Evolutionary conservation across 1,140 invertebrate species (phyloP).

Genomic region (Tenebrio molitor): DNA sequence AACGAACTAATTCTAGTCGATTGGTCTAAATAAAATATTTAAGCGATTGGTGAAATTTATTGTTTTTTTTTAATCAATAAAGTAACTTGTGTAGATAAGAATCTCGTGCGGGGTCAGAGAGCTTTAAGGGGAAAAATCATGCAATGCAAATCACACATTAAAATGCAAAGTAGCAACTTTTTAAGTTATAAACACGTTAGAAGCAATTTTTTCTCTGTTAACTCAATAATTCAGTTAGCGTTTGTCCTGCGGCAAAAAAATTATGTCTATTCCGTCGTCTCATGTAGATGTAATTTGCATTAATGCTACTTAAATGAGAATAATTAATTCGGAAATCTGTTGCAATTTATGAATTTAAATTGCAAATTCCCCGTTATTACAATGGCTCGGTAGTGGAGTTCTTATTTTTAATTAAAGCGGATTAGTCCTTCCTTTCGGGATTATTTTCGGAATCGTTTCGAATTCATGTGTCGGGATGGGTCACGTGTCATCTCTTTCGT

Average conservation of each 20-base stretch:
- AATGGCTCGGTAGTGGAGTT: constrained; percentile 1
- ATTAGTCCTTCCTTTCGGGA: neutral
- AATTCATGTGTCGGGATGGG: no score
- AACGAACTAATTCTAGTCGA: no score
- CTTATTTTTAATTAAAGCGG: constrained; percentile 6
- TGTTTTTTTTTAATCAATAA: constrained; percentile 38
- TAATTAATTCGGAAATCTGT: constrained; percentile 15
- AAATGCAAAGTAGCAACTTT: constrained; percentile 39
- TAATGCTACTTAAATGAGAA: constrained; percentile 22
- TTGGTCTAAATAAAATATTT: constrained; percentile 18
- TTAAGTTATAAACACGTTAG: constrained; percentile 29
- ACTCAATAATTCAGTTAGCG: constrained; percentile 17
- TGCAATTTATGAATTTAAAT: constrained; percentile 29
- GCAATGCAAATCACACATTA: constrained; percentile 34
- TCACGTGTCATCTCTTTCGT: no score
- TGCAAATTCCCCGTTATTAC: constrained; percentile 19
- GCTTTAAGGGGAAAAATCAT: constrained; percentile 33
- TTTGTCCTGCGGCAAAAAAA: constrained; percentile 10
- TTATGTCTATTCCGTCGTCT: neutral
- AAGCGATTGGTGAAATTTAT: neutral
- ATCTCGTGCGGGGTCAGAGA: constrained; percentile 18
- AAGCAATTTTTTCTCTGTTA: constrained; percentile 24
- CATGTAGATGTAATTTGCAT: constrained; percentile 24
- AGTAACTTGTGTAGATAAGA: constrained; percentile 20
- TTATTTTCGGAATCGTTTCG: no score